Conservation (phyloP, 2,888 invertebrate genomes). For the Stictocephala bisonia region DNA sequence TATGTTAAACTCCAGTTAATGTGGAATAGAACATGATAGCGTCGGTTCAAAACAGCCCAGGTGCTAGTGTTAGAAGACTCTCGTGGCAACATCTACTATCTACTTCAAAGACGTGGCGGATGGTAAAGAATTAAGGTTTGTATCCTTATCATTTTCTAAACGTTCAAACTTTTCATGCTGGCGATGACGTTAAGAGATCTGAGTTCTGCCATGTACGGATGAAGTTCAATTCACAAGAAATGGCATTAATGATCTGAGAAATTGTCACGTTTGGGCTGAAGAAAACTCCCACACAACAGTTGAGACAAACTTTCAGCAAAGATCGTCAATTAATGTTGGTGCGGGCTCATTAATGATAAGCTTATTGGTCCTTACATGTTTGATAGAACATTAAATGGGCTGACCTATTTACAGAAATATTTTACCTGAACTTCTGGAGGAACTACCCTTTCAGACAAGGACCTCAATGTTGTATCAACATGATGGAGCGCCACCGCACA, state of each 20-base stretch:
- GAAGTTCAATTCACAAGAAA: constrained; percentile 16
- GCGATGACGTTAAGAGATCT: background rate
- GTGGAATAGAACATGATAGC: background rate
- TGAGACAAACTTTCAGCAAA: constrained; percentile 2
- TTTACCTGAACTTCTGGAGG: constrained; percentile 14
- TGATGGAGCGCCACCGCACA: constrained; percentile 12
- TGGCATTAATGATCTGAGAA: background rate
- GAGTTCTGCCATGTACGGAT: constrained; percentile 3
- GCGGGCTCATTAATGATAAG: constrained; percentile 12
- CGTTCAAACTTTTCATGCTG: constrained; percentile 4
- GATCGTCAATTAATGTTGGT: constrained; percentile 29
- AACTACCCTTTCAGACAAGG: background rate
- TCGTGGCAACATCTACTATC: no score
- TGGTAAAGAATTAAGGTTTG: background rate
- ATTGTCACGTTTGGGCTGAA: constrained; percentile 4
- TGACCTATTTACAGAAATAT: background rate
- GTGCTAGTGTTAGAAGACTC: background rate
- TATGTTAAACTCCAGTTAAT: background rate
- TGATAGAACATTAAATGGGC: background rate
- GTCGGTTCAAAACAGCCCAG: background rate
- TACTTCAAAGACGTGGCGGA: background rate
- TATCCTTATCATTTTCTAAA: constrained; percentile 4
- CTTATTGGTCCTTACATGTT: constrained; percentile 10
- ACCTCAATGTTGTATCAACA: constrained; percentile 8
- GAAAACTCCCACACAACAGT: constrained; percentile 8